Conservation (phyloP, 2,888 invertebrate species). For the Erpobdella octoculata region DNA sequence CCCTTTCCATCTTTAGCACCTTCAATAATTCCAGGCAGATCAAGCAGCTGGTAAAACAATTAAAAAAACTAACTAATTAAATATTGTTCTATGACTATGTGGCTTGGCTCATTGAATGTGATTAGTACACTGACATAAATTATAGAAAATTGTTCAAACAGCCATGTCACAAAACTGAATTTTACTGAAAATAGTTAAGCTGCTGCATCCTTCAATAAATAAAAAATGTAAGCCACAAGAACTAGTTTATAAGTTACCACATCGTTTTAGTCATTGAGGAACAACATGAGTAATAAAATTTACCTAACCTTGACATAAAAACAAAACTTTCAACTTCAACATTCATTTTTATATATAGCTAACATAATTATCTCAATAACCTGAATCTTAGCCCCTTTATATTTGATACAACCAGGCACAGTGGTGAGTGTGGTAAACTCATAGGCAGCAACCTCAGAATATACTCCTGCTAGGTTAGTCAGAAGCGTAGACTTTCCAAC, state of each 20-base stretch:
- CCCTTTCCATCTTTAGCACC: conserved; percentile 99
- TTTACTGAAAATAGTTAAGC: too few species aligned
- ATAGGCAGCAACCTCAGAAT: conserved; percentile 97
- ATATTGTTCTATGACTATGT: too few species aligned
- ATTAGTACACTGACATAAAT: too few species aligned
- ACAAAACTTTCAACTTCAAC: neutral
- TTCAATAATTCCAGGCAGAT: conserved; percentile 98
- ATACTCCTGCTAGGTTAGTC: conserved; percentile 95
- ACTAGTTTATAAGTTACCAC: neutral
- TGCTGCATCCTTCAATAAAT: too few species aligned
- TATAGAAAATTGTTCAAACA: neutral
- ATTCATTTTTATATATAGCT: too few species aligned
- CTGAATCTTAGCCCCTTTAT: conserved; percentile 96
- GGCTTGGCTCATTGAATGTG: too few species aligned
- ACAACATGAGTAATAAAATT: neutral
- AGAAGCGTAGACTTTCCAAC: conserved; percentile 96
- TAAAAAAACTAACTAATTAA: conserved; percentile 34
- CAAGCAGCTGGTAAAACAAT: conserved; percentile 66
- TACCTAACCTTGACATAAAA: neutral
- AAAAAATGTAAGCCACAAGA: too few species aligned
- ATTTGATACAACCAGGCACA: conserved; percentile 87
- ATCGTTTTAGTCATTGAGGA: neutral
- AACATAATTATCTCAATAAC: conserved; percentile 53
- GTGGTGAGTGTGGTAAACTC: conserved; percentile 99
- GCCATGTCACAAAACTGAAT: too few species aligned